These are phyloP conservation scores for Urocolius indicus DNA, from an alignment of 2,113 vertebrate genomes.

Conservation along the genomic window DNA sequence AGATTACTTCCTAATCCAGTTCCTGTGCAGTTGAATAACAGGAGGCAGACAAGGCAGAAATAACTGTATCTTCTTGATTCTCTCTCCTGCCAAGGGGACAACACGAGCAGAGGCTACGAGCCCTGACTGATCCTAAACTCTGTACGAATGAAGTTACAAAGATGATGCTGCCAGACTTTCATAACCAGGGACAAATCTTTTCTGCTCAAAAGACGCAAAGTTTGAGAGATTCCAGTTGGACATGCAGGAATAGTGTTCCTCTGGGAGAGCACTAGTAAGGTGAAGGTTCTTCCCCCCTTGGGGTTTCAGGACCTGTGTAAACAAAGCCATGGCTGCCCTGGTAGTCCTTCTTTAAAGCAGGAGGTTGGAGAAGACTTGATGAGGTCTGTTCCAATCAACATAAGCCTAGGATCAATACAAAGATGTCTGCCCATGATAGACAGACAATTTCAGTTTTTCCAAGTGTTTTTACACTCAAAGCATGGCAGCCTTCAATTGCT, in stretches of 20 bases:
- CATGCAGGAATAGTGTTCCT: not conserved
- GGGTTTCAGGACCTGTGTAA: not conserved
- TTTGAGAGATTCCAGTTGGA: not conserved
- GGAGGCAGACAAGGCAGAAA: fast-evolving
- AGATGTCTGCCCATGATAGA: not conserved
- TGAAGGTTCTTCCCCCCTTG: not conserved
- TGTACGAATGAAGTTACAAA: not conserved
- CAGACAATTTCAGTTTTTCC: not conserved
- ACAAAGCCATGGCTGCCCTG: not conserved
- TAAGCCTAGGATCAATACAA: not conserved
- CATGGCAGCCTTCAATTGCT: not conserved
- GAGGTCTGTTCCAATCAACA: not conserved
- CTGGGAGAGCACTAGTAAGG: not conserved
- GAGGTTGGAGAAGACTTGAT: not conserved
- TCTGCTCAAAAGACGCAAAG: not conserved
- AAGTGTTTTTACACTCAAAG: not conserved
- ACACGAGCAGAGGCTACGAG: not conserved
- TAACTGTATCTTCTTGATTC: fast-evolving
- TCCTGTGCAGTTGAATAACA: fast-evolving
- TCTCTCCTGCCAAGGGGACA: not conserved
- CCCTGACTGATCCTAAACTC: not conserved
- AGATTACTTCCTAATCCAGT: not conserved
- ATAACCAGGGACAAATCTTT: not conserved
- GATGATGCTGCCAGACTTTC: not conserved
- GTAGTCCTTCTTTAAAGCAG: not conserved